phyloP scores from a whole-genome alignment of 2,888 invertebrate species.

The Aplocera efformata region DNA sequence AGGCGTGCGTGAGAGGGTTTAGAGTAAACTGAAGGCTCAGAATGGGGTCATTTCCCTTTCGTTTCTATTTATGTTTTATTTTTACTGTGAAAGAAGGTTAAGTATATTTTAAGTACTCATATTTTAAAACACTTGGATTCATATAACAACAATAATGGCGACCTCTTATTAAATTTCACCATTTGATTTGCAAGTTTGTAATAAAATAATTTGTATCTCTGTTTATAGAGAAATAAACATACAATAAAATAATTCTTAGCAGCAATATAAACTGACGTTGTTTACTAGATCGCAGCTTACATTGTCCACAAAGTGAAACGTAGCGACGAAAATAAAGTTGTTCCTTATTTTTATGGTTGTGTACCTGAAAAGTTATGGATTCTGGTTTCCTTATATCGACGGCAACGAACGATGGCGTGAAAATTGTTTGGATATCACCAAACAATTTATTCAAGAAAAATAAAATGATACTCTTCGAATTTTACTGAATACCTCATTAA shows the following conservation, averaged over 20 bases:
- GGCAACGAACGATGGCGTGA: conserved; percentile 5
- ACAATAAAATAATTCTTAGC: conserved; percentile 6
- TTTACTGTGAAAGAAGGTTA: conserved; percentile 52
- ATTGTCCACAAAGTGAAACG: conserved; percentile 42
- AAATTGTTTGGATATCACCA: background rate
- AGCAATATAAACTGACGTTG: conserved; percentile 37
- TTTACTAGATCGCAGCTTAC: conserved; percentile 50
- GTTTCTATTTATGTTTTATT: conserved; percentile 59
- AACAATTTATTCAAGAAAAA: no score
- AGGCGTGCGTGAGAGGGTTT: conserved; percentile 67
- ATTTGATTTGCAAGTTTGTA: no score
- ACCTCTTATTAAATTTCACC: no score
- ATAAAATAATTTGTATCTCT: no score
- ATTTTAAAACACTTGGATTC: background rate
- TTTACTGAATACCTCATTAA: no score
- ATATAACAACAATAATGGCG: no score
- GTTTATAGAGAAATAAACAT: background rate
- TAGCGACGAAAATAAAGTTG: conserved; percentile 45
- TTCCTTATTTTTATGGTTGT: conserved; percentile 39
- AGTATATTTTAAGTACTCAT: conserved; percentile 6
- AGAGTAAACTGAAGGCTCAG: conserved; percentile 53
- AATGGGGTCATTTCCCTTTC: conserved; percentile 74
- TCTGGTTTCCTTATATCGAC: conserved; percentile 17
- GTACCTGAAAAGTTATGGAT: conserved; percentile 29
- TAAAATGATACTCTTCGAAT: no score